Percentiles rank a stretch among this genome's conserved stretches.
phyloP scores from a whole-genome alignment of 2,113 vertebrate genomes.

The Buteo buteo region DNA sequence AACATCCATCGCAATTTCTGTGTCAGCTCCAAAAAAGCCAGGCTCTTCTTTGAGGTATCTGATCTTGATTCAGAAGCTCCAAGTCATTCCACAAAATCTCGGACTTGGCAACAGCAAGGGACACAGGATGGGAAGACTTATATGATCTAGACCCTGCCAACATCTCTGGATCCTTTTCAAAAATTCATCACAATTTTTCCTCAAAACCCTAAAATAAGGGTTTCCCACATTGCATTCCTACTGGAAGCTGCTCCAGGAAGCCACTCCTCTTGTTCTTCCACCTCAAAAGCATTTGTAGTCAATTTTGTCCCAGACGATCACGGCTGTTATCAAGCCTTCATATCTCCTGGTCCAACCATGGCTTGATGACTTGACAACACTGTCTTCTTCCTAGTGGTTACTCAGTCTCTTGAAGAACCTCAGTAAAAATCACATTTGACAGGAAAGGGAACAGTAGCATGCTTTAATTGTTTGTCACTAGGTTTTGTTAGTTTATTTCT shows the following conservation, averaged over 20 bases:
- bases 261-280: background rate
- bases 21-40: background rate
- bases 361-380: background rate
- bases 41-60: background rate
- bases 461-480: background rate
- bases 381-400: background rate
- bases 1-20: background rate
- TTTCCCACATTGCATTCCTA: background rate
- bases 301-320: background rate
- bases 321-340: background rate
- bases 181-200: background rate
- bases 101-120: background rate
- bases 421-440: background rate
- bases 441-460: background rate
- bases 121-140: background rate
- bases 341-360: background rate
- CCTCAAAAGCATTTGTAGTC: background rate
- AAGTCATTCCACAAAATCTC: background rate
- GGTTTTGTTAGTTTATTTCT: background rate
- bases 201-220: background rate
- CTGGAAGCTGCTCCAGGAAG: background rate
- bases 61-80: background rate
- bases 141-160: background rate
- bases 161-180: background rate
- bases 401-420: background rate